Base-by-base conservation (phyloP, 2,797 vertebrate species). In the Huso huso region DNA sequence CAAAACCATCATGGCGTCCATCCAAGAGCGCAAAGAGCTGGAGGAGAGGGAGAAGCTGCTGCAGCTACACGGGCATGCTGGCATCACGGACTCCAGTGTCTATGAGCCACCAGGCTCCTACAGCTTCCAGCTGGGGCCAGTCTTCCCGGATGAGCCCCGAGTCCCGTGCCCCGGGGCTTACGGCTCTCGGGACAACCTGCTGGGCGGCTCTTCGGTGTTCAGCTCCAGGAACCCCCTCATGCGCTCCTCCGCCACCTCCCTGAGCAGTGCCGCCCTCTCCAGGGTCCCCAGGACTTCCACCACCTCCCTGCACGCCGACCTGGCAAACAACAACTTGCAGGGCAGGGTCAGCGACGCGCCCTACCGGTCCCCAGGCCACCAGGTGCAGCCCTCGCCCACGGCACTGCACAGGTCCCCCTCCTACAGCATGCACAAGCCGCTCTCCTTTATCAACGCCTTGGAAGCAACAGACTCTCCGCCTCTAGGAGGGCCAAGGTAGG, bases 1-100 rank as follows among this genome's bases (percentile, higher is more conserved):
- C 66, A 91, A 97, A 85, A 94, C 94, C 80, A 99, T 99, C 80
- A 99, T 99, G 97, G 97, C 96, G 1, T 99, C 97, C 78, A 99
- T 99, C 78, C 97, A 99, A 88, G 97, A 99, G 75, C 88, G 94
- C 70, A 98, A 97, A 58, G 93, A 96, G 75, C 86, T 94, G 79
- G 96, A 99, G 79, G 95, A 96, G 83, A 85, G 93, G 11, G 94
- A 97, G 81, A 94, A 95, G 77, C 89, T 95, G 15, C 89, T 95
- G 66, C 89, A 88, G 68, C 87, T 88, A 0, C 94, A 93, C 59
- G 79, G 77, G 55, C 82, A 81, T 58, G 77, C 83, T 62, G 91
- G 93, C 64, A 89, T 90, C 63, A 91, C 91, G 23, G 96, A 99
- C 86, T 94, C 94, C 0, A 95, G 92, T 0, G 87, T 93, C 71